Evolutionary conservation across 2,888 invertebrate species (phyloP), one percentile per base, ranked within the genome.

Genomic region (Drosophila prolongata): DNA sequence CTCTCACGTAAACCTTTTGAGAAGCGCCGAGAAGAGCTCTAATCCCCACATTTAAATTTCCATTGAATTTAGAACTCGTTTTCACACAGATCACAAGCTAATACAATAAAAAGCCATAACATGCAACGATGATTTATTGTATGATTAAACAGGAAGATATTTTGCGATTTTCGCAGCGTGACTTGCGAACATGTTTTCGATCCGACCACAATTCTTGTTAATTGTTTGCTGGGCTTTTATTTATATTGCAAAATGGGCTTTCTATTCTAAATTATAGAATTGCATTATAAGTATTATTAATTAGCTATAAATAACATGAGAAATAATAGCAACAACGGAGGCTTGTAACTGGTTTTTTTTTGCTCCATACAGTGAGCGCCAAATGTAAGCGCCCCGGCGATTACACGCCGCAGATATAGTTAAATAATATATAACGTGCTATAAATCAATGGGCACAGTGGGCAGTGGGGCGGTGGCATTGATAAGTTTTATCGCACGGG

Each of bases 201-300:
- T 67, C 55, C 50, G 44, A n/a, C 35, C 14, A 14, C 27, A n/a
- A 35, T 52, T 47, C 50, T 55, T 73, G 72, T 61, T 76, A 76
- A 77, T 83, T 79, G 73, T 81, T 80, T 77, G 76, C 76, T 73
- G 68, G 72, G 68, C 59, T 77, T 74, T 76, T 72, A 76, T 82
- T 66, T 80, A 65, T 69, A 78, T 75, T 75, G 76, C 85, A 81
- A 66, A 69, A 55, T 74, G 53, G 40, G 69, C 74, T 67, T 75
- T 68, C 77, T 84, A 86, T 87, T 81, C 73, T 78, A 76, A 87
- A 85, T 84, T 80, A 87, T 85, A 79, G 87, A 85, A 87, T 79
- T 80, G 85, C 85, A 85, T 87, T 87, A 84, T 80, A 87, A 87
- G 77, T 87, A 80, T 85, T 85, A 87, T 86, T 86, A 86, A 86